Base-by-base conservation (phyloP, 2,113 vertebrate genomes). In the Corythornis madagascariensis region DNA sequence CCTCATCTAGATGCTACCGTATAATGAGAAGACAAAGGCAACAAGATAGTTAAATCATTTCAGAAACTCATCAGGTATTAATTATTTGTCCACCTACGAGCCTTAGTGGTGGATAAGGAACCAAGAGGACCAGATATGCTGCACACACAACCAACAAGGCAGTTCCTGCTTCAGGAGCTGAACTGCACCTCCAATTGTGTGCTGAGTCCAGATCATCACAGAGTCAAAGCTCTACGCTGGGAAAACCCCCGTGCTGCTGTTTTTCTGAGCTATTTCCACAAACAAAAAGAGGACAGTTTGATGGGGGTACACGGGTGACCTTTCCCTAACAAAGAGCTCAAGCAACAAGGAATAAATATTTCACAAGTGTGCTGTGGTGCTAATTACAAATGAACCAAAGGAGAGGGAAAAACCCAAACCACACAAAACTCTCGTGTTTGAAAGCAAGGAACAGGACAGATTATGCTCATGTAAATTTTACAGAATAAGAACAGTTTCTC, bases 1-100 rank as follows among this genome's bases (percentile, higher is more conserved):
- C 72, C 47, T 74, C 76, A 93, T 88, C 79, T 91, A 94, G 47
- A 82, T 87, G 47, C 43, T 91, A 59, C 74, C 48, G 66, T 31
- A 89, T 43, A 89, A 92, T 17, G 9, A 87, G 33, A 83, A 40
- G 16, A 93, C 86, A 95, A 92, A 90, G 69, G 77, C 81, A 92
- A 26, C 16, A 50, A 66, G 66, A 83, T 35, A 73, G 8, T 31
- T 60, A 11, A 88, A 92, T 76, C 52, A 73, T 29, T 92, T 90
- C 59, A 89, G 61, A 74, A 92, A 70, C 71, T 85, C 48, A 70
- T 28, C 67, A 52, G 42, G 22, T 87, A 83, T 82, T 79, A 75
- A 78, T 87, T 91, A 87, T 75, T 72, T 70, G 53, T 38, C 56
- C 71, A 55, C 59, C 77, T 70, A 69, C 33, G 76, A 90, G 88